Base-by-base conservation (phyloP, 2,888 invertebrate species). In the Microdon myrmicae region DNA sequence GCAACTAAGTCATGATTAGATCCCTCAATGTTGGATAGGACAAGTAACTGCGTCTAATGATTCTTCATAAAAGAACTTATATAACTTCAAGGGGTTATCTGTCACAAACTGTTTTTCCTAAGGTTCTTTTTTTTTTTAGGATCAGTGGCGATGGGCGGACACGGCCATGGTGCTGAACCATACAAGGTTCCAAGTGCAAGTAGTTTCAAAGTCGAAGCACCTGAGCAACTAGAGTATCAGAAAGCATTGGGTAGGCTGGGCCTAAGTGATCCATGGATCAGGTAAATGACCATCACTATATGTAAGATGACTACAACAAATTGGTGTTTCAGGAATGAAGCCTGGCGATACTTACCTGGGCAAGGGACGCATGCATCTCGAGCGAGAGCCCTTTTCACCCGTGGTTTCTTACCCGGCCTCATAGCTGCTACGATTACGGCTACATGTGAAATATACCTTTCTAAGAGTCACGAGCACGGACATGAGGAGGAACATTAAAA, bases 191-290 rank as follows among this genome's bases (percentile, higher is more conserved):
- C 94, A 0, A 86, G 87, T 76, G 85, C 88, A 71, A 83, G 82
- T 31, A 83, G 84, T 31, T 94, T 90, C 76, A 87, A 88, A 76
- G 84, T 89, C 6, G 87, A 90, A 72, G 83, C 85, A 14, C 86
- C 88, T 0, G 78, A 88, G 71, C 78, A 94, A 35, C 75, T 86
- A 61, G 80, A 83, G 68, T 82, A 90, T 0, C 82, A 89, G 75
- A 80, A 83, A 60, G 85, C 85, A 1, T 82, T 94, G 9, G 87
- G 85, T 0, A 80, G 84, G 25, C 84, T 86, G 72, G 93, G 93
- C 3, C 79, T 94, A 1, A 86, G 84, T 60, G 93, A 94, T 79
- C 94, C 94, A 0, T 94, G 94, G 94, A 81, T 92, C 39, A 87
- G 94, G 89, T 89, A 73, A 69, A 12, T 29, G 8, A 41, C 1